Evolutionary conservation across 1,140 invertebrate species (phyloP), one percentile per base, ranked within the genome.

Genomic region (Drosophila obscura): DNA sequence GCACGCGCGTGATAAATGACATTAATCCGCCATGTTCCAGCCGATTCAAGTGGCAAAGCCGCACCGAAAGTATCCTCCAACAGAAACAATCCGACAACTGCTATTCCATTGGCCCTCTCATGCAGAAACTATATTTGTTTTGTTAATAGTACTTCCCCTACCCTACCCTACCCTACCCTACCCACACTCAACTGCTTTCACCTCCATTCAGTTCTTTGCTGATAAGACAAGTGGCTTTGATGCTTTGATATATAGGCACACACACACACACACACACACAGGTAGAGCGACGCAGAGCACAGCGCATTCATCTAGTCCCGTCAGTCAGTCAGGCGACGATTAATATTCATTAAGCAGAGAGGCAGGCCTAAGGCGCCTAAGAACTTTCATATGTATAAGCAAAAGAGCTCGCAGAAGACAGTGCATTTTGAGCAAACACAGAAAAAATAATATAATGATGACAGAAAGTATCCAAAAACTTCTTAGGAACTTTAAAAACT

Each of bases 191-290:
- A 83, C 64, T 69, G 64, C 69, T 71, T 52, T 65, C 44, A 69
- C 69, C 66, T 50, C 51, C 35, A 35, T 9, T 35, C 63, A 76
- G 83, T 67, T 67, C 62, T 60, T 46, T n/a, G 43, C 79, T 88
- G 83, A 87, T 87, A 88, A 87, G 83, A 87, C 82, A 87, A 87
- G 83, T 88, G 83, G 79, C 82, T 84, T 87, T 79, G 79, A 63
- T 50, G 78, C 74, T 76, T 83, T 87, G 85, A 83, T 88, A 88
- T 69, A 88, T 87, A 79, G 75, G 35, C 51, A 43, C 13, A 41
- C 7, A 11, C 22, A n/a, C 31, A 39, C 31, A 16, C 24, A 57
- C 2, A 45, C 7, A 15, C 9, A 67, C 46, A 65, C 51, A 73
- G 58, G 69, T 56, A 41, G 44, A 73, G 44, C 43, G 22, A 35